Evolutionary conservation across 2,888 invertebrate species (phyloP), one percentile per base, ranked within the genome.

Genomic region (Eulithis prunata): DNA sequence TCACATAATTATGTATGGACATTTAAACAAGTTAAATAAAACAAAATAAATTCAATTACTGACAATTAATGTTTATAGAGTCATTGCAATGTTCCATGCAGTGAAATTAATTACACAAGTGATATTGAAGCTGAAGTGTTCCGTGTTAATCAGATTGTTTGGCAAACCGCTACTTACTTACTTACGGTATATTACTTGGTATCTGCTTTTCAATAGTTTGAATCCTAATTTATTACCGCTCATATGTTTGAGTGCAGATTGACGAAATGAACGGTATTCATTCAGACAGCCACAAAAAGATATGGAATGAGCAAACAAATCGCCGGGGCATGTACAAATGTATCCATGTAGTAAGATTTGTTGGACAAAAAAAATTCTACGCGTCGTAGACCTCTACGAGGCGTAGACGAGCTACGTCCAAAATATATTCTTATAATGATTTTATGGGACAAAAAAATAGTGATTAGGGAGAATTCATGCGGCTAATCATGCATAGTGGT

Each of bases 401-500:
- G 43, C 55, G 41, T 21, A 55, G 55, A 32, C 32, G 32, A 32
- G 32, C 32, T 32, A 32, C 32, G 41, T 41, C 8, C 1, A 38
- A 41, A 41, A 55, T 36, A 36, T 4, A 8, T 14, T 6, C 7
- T 10, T 11, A 21, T 10, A 21, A 10, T 21, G 5, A 49, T 49
- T 21, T 49, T 49, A 4, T 14, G 10, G 21, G 21, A 5, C 21
- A 21, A 11, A 49, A 49, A 49, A 10, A 8, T 21, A 21, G 21
- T 21, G 21, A 49, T 49, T 41, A 7, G 1, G 41, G 21, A 14
- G 14, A 7, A 3, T 49, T 21, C 64, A 64, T 21, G 63, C 66
- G 73, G 63, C 74, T 76, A 68, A 77, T 75, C 71, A 74, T 75
- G 72, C 74, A 71, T 61, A 72, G 69, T 75, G 79, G 74, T 60